Percentiles rank a stretch among this genome's conserved stretches.
These are phyloP conservation scores for Panulirus ornatus DNA, from an alignment of 1,140 invertebrate genomes.

Conservation along the genomic window DNA sequence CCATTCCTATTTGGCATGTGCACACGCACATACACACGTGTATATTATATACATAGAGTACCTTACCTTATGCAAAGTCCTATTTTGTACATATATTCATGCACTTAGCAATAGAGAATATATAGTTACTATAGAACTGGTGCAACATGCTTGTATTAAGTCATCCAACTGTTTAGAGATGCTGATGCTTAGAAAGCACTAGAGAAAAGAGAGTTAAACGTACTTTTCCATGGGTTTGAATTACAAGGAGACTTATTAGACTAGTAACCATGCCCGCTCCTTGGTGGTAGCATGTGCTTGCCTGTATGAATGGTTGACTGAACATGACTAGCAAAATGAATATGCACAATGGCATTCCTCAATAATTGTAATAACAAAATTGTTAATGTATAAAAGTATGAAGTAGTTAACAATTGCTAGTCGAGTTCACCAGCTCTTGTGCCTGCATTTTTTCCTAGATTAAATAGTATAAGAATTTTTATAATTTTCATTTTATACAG, in stretches of 20 bases:
- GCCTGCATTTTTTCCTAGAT: not conserved
- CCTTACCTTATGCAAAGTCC: not conserved
- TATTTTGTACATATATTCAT: conserved; percentile 11
- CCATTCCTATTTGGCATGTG: no score
- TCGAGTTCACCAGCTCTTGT: not conserved
- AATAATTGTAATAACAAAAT: not conserved
- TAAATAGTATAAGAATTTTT: not conserved
- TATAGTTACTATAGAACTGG: conserved; percentile 23
- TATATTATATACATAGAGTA: not conserved
- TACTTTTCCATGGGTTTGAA: conserved; percentile 15
- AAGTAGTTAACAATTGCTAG: no score
- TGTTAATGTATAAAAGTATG: no score
- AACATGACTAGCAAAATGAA: conserved; percentile 17
- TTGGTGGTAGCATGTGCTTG: conserved; percentile 70
- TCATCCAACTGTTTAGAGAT: conserved; percentile 41
- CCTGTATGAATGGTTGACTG: conserved; percentile 38
- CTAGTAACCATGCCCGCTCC: conserved; percentile 69
- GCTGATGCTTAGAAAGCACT: conserved; percentile 41
- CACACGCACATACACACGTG: not conserved
- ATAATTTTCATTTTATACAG: not conserved
- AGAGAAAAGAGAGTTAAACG: not conserved
- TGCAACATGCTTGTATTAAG: conserved; percentile 30
- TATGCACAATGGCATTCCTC: not conserved
- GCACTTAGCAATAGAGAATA: conserved; percentile 46
- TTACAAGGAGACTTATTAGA: conserved; percentile 38